Evolutionary conservation across 2,113 vertebrate genomes (phyloP), one percentile per base, ranked within the genome.

Genomic region (Formicarius rufipectus): DNA sequence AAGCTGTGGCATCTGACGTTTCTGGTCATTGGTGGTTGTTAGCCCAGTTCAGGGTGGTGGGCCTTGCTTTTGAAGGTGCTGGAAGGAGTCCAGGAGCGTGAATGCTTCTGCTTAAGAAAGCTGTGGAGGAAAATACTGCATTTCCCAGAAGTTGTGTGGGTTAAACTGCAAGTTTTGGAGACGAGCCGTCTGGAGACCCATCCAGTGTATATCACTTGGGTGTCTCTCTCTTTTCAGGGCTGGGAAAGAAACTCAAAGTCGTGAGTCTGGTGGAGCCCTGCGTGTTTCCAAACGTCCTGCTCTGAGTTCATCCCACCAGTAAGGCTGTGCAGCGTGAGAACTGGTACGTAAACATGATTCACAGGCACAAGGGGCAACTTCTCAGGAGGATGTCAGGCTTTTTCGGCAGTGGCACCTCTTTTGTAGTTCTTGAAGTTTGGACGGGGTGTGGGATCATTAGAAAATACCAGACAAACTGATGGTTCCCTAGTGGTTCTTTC

Each of bases 131-230:
- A 84, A 84, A 88, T 7, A 19, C 39, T 67, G 21, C 1, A 0
- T 64, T 90, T 86, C 28, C 64, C 76, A 94, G 82, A 90, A 95
- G 63, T 0, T 75, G 73, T 87, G 90, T 92, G 90, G 92, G 73
- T 95, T 97, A 64, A 68, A 52, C 76, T 81, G 88, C 83, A 78
- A 78, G 60, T 73, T 90, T 75, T 86, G 69, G 53, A 90, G 80
- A 84, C 6, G 24, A 94, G 69, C 42, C 1, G 0, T 84, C 9
- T n/a, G 42, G 67, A 93, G 76, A 49, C 80, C 86, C 62, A 68
- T 84, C 53, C 66, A 24, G 44, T 12, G 0, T 49, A 35, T 37
- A 81, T 96, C 74, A 95, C 77, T 84, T 4, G 19, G n/a, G 11
- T 68, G 21, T 89, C 25, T 93, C 39, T 88, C 22, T 94, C 68